phyloP scores from a whole-genome alignment of 53 echinoderm and acorn worm species.

The Actinopyga echinites region DNA sequence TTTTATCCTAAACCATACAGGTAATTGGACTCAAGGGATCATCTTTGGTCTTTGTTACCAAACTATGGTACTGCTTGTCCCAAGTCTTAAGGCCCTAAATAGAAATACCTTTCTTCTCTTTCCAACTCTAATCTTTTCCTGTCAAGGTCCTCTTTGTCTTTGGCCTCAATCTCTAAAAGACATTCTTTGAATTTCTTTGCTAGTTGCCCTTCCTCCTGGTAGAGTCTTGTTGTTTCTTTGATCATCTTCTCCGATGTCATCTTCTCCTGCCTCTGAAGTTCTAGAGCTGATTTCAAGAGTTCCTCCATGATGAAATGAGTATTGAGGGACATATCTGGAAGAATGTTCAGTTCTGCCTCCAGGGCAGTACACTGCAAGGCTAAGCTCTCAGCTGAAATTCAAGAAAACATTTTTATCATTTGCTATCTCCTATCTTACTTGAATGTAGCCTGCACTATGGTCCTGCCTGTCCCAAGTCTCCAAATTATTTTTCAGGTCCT shows the following conservation, averaged over 20 bases:
- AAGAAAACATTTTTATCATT: neutral
- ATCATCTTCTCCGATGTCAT: conserved; percentile 5
- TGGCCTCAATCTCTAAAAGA: conserved; percentile 13
- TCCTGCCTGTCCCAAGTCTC: too few species aligned
- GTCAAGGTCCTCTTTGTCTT: neutral
- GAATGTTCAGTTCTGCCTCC: conserved; percentile 27
- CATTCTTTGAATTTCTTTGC: neutral
- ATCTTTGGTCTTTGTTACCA: too few species aligned
- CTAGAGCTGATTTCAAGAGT: conserved; percentile 30
- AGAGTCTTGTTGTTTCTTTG: conserved; percentile 1
- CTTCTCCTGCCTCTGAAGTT: conserved; percentile 14
- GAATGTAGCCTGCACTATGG: too few species aligned
- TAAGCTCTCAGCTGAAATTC: conserved; percentile 12
- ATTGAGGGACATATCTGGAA: conserved; percentile 35
- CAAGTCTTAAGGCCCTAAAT: too few species aligned
- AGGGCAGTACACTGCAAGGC: conserved; percentile 19
- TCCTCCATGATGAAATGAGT: conserved; percentile 39
- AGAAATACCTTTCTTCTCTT: conserved; percentile 14
- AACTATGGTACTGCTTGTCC: too few species aligned
- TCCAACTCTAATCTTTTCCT: neutral
- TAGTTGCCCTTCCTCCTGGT: neutral
- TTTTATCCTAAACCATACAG: too few species aligned
- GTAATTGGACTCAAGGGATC: too few species aligned
- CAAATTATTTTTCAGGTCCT: too few species aligned
- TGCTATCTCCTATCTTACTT: neutral